Conservation (phyloP, 1,140 invertebrate genomes). For the Macrotrachela quadricornifera region DNA sequence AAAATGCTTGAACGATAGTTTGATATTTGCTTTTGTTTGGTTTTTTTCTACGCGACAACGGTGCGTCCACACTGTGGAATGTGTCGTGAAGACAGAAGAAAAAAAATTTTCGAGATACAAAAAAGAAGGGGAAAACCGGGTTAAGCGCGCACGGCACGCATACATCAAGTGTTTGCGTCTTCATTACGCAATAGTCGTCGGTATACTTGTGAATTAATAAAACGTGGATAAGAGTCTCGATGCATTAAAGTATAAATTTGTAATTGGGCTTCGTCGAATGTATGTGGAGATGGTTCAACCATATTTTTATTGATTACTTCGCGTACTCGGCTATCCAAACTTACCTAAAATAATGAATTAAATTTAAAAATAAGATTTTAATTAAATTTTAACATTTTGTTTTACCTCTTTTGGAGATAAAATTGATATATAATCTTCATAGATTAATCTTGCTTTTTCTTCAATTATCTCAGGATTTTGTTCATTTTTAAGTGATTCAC, state of each 20-base stretch:
- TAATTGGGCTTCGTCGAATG: constrained; percentile 96
- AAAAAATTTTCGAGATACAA: too few species aligned
- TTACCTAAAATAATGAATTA: constrained; percentile 45
- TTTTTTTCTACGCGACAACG: too few species aligned
- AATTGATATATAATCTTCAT: constrained; percentile 99
- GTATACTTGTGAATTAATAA: constrained; percentile 50
- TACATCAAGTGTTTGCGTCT: too few species aligned
- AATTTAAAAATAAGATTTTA: background rate
- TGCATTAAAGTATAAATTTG: constrained; percentile 99
- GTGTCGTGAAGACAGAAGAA: too few species aligned
- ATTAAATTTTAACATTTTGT: constrained; percentile 14
- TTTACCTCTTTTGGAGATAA: constrained; percentile 87
- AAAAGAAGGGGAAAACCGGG: too few species aligned
- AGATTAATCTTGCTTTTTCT: constrained; percentile 88
- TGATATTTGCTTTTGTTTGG: too few species aligned
- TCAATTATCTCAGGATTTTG: constrained; percentile 68
- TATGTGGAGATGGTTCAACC: constrained; percentile 76
- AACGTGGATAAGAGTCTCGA: constrained; percentile 93
- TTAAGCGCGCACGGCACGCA: too few species aligned
- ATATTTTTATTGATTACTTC: constrained; percentile 96
- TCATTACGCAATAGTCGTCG: too few species aligned
- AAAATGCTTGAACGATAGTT: too few species aligned
- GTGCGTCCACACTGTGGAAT: too few species aligned
- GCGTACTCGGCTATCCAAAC: constrained; percentile 81
- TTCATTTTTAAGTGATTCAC: constrained; percentile 88